Percentiles rank a stretch among this genome's conserved stretches.
These are phyloP conservation scores for Pterostichus niger DNA, from an alignment of 2,888 invertebrate genomes.

Conservation along the genomic window DNA sequence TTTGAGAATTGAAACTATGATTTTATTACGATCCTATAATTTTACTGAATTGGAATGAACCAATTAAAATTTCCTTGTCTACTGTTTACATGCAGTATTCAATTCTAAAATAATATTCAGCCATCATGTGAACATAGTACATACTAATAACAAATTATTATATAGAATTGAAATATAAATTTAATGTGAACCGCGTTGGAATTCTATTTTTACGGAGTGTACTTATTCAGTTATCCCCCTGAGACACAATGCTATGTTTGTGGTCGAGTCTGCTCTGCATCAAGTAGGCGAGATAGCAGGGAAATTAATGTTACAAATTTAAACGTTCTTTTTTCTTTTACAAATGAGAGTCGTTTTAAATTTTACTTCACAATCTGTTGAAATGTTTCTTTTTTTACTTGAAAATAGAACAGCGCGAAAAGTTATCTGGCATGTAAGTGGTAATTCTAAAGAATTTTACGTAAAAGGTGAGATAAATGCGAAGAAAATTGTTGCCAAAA, in stretches of 20 bases:
- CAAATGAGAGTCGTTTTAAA: slow-evolving; percentile 61
- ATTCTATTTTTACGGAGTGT: not conserved
- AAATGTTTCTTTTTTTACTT: slow-evolving; percentile 61
- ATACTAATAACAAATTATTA: too few relatives aligned
- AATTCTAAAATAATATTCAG: too few relatives aligned
- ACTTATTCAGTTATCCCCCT: not conserved
- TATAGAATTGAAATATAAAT: not conserved
- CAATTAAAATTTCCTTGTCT: too few relatives aligned
- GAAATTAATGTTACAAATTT: slow-evolving; percentile 67
- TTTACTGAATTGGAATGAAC: too few relatives aligned
- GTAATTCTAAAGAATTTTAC: slow-evolving; percentile 34
- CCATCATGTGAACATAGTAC: too few relatives aligned
- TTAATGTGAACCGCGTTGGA: not conserved
- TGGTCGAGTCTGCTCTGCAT: slow-evolving; percentile 30
- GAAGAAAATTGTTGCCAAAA: slow-evolving; percentile 26
- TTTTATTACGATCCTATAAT: too few relatives aligned
- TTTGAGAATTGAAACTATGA: too few relatives aligned
- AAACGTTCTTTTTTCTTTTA: slow-evolving; percentile 56
- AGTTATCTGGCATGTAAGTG: slow-evolving; percentile 55
- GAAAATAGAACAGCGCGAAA: slow-evolving; percentile 48
- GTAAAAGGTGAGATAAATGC: slow-evolving; percentile 36
- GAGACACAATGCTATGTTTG: slow-evolving; percentile 32
- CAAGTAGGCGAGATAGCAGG: slow-evolving; percentile 56
- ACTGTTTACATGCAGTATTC: too few relatives aligned
- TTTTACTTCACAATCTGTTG: slow-evolving; percentile 65